Base-by-base conservation (phyloP, 2,113 vertebrate genomes). In the Aldabrachelys gigantea region DNA sequence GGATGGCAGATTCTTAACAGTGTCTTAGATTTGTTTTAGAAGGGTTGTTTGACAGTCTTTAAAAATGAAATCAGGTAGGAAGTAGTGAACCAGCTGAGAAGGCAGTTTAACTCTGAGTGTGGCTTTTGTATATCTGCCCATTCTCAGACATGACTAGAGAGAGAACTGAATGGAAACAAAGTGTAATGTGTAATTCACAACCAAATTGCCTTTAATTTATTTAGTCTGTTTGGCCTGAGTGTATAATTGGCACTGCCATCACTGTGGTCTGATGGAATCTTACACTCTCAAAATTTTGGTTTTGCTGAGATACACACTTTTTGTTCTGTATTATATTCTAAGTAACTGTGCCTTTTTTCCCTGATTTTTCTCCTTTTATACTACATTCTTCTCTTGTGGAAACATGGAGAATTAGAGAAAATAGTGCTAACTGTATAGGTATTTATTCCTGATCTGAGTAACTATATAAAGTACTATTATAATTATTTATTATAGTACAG, bases 141-240 rank as follows among this genome's bases (percentile, higher is more conserved):
- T 85, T 97, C 97, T 87, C 89, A 87, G 57, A 83, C 44, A 85
- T 92, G 90, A 35, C 22, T 50, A 78, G 44, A 11, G 83, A 47
- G 86, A 78, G 27, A 47, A 85, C 4, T 27, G 65, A 93, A 85
- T 19, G 92, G 95, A 96, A 95, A 95, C 52, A 83, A 90, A 91
- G 53, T 9, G 78, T 80, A 81, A 91, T 0, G 11, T 69, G 86
- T 91, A 96, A 97, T 65, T 83, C 89, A 80, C 79, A 81, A 84
- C 92, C 54, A 90, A 93, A 90, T 19, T 65, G 52, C 50, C 65
- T 65, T 87, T 91, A 78, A 97, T 96, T 90, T 87, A 79, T 95
- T 96, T 79, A 85, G 83, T 92, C 89, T 97, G 87, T 92, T 86
- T 95, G 91, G 89, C 85, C 50, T 80, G 6, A 82, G 82, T 47